Evolutionary conservation across 53 echinoderm and acorn worm genomes (phyloP), one percentile per base, ranked within the genome.

Genomic region (Stichopus horrens): DNA sequence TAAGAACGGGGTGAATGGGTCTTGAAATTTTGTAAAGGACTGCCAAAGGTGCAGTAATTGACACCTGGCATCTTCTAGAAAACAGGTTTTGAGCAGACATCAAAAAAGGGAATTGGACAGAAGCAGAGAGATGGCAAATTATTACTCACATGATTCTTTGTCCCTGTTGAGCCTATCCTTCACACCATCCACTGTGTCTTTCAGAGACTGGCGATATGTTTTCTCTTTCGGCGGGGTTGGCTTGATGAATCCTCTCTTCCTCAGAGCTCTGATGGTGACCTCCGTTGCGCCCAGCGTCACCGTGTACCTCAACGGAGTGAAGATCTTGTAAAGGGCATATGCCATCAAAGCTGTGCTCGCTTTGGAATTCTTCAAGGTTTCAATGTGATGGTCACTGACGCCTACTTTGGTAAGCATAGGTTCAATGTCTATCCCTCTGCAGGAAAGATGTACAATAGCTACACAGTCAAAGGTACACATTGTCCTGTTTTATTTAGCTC

Each of bases 281-380:
- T 95, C 95, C 0, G 97, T 95, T 7, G 95, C 95, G 3, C 92
- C 97, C 5, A 96, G 76, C 1, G 97, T 96, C 77, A 96, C 76
- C 2, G 97, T 96, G 95, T 96, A 96, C 23, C 97, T 93, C 54
- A 95, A 58, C n/a, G 97, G 97, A 7, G 97, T 96, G 83, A 93
- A 92, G 76, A 95, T 92, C 90, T 96, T 96, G 92, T 96, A 96
- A 63, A 96, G 90, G 20, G 97, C 97, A 76, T 96, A 96, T 18
- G 97, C 97, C 92, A 95, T 93, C 81, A 96, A 88, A 77, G 95
- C 92, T 57, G 90, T 92, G 79, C 97, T 96, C 23, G 97, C 97
- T 18, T 90, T 92, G 7, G 97, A 95, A 73, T 89, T 93, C 52
- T 95, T 90, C 52, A 96, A 73, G 16, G 91, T 86, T 75, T 89